Base-by-base conservation (phyloP, 2,797 vertebrate genomes). In the Cheirogaleus major region DNA sequence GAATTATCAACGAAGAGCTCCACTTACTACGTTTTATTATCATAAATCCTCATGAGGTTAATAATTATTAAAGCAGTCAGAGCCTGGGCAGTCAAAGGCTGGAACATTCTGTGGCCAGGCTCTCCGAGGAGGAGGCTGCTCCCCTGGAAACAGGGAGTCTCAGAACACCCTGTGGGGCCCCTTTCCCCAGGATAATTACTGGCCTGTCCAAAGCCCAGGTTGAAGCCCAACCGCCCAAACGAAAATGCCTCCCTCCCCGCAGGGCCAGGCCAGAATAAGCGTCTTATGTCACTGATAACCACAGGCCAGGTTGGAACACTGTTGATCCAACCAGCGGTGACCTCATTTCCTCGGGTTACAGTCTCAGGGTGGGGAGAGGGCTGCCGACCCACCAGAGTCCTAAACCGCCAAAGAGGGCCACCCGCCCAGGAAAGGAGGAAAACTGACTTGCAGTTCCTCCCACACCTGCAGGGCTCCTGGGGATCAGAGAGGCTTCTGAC, bases 321-420 rank as follows among this genome's bases (percentile, higher is more conserved):
- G 87, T 4, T 70, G 93, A 59, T 48, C 86, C 91, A 85, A 61
- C 80, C 30, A 63, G 41, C 0, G 0, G 41, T 93, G 95, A 97
- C 85, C 57, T 96, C 89, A 89, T 78, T 96, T 97, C 97, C 95
- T 87, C 23, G 32, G 80, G 43, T 90, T 88, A 92, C 48, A 55
- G 6, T 73, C 65, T 76, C 78, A 57, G 1, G 52, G 82, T 18
- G 32, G 48, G 48, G 23, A 5, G 15, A 13, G 43, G 73, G 30
- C 38, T 0, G 0, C 38, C 35, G 67, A 91, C 50, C 80, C 72
- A n/a, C 63, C 43, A 43, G 27, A 89, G 88, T 52, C 93, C 73
- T 50, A 45, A 81, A 35, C 35, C 5, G 35, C 35, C 89, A 23
- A 22, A 76, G 89, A 59, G n/a, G 69, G 76, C 27, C n/a, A 8